These are phyloP conservation scores for sheep (Ovis aries) DNA, from an alignment of 2,113 vertebrate genomes.

Conservation along the genomic window DNA sequence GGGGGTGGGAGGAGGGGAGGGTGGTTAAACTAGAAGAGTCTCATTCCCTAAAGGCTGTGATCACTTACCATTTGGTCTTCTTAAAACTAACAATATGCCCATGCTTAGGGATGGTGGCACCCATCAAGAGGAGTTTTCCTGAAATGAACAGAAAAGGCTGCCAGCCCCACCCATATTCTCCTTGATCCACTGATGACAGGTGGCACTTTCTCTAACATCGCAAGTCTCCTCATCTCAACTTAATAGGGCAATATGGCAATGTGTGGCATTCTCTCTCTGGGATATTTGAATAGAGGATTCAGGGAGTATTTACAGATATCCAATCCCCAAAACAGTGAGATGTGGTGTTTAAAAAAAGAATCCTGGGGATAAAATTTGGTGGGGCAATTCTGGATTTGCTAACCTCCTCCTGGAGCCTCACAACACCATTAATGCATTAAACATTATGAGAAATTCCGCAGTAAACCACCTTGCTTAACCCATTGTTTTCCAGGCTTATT, in stretches of 20 bases:
- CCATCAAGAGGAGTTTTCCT: neutral
- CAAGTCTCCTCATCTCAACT: neutral
- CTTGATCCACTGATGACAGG: neutral
- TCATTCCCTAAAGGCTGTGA: neutral
- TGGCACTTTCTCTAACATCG: neutral
- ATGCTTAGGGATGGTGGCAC: neutral
- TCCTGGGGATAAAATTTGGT: neutral
- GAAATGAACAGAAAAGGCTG: neutral
- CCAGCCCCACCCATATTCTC: neutral
- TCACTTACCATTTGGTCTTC: neutral
- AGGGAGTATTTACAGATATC: neutral
- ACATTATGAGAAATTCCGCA: neutral
- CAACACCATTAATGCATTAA: neutral
- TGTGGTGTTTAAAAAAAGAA: neutral
- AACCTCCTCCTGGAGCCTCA: neutral
- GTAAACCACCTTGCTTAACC: neutral
- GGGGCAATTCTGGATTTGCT: neutral
- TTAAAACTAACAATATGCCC: neutral
- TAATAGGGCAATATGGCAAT: fast-evolving
- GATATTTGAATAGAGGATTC: neutral
- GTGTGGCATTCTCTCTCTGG: neutral
- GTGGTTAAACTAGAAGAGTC: neutral
- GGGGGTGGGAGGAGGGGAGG: neutral
- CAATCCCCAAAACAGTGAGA: neutral
- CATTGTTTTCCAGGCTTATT: neutral